Percentiles rank a stretch among this genome's conserved stretches.
Evolutionary conservation across 2,888 invertebrate species (phyloP).

Genomic region (Drosophila atripex): DNA sequence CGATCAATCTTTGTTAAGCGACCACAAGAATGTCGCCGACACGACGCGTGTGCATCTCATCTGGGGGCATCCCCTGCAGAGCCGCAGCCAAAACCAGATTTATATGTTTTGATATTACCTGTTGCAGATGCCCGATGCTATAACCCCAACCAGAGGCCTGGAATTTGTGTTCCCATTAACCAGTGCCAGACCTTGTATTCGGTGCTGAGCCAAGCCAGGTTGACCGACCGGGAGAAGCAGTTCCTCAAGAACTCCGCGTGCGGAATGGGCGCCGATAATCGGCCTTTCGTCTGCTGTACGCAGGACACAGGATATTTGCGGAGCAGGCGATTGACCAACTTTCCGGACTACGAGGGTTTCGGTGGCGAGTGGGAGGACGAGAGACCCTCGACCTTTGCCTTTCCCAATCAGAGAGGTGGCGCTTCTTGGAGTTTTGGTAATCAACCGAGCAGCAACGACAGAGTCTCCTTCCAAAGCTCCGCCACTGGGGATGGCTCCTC

Average conservation of each 20-base stretch:
- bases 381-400: constrained; percentile 20
- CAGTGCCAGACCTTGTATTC: constrained; percentile 78
- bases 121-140: constrained; percentile 85
- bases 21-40: constrained; percentile 55
- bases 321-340: constrained; percentile 35
- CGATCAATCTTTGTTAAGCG: constrained; percentile 10
- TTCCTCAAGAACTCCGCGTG: constrained; percentile 80
- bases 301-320: constrained; percentile 76
- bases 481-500: constrained; percentile 41
- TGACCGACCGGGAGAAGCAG: constrained; percentile 63
- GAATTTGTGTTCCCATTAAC: constrained; percentile 78
- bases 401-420: constrained; percentile 32
- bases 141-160: constrained; percentile 80
- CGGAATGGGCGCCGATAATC: constrained; percentile 62
- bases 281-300: constrained; percentile 81
- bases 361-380: constrained; percentile 45
- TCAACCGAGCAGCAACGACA: constrained; percentile 13
- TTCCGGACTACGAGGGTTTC: constrained; percentile 49
- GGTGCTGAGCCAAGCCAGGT: constrained; percentile 61
- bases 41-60: constrained; percentile 26
- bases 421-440: constrained; percentile 53
- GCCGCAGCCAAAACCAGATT: constrained; percentile 38
- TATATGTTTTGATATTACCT: constrained; percentile 7
- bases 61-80: constrained; percentile 45
- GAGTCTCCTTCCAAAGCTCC: not conserved